Conservation (phyloP, 2,797 vertebrate species). For the Pelobates cultripes region DNA sequence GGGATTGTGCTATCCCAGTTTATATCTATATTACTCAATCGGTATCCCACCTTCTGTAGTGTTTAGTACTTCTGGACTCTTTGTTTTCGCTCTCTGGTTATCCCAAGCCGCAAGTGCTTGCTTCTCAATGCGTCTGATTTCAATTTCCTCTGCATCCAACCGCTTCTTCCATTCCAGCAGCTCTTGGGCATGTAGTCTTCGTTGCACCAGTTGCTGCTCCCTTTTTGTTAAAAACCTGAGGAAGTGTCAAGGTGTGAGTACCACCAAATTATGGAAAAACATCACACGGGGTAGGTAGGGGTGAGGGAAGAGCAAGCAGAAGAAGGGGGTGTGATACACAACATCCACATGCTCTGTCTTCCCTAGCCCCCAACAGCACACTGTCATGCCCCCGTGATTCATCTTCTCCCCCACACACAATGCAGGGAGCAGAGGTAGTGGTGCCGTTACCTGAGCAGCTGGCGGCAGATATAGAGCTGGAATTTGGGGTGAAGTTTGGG, state of each 20-base stretch:
- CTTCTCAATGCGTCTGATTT: constrained; percentile 89
- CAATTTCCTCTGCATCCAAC: constrained; percentile 91
- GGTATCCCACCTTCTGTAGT: constrained; percentile 23
- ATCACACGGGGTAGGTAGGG: constrained; percentile 17
- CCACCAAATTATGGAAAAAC: not conserved
- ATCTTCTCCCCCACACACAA: constrained; percentile 28
- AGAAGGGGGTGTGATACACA: constrained; percentile 23
- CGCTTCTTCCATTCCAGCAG: constrained; percentile 91
- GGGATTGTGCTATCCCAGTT: no score
- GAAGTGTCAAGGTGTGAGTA: not conserved
- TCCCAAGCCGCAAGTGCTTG: constrained; percentile 90
- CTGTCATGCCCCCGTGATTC: constrained; percentile 44
- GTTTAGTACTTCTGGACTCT: constrained; percentile 71
- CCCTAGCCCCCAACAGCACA: constrained; percentile 47
- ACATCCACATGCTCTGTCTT: constrained; percentile 44
- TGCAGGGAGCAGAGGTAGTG: constrained; percentile 67
- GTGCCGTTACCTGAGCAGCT: constrained; percentile 97
- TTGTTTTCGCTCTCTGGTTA: constrained; percentile 70
- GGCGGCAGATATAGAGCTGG: constrained; percentile 99
- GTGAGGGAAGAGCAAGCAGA: constrained; percentile 54
- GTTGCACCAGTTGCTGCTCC: constrained; percentile 93
- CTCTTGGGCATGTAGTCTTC: constrained; percentile 89
- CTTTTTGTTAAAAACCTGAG: constrained; percentile 93
- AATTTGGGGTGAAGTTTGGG: constrained; percentile 99
- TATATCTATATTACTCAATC: not conserved